phyloP scores from a whole-genome alignment of 1,140 invertebrate genomes.

The Euura lappo region DNA sequence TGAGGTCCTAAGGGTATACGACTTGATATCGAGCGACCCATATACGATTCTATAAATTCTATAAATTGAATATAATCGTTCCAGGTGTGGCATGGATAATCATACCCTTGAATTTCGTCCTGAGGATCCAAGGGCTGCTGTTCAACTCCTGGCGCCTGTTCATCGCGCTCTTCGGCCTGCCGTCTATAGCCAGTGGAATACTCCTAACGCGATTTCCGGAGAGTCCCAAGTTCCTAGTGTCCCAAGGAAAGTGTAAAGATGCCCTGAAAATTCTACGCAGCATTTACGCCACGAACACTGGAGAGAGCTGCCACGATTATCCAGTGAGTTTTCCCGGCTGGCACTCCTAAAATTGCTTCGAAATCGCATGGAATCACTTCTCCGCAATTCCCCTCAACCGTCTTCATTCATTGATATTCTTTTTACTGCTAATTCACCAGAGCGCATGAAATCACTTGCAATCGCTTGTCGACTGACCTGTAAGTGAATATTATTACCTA shows the following conservation, averaged over 20 bases:
- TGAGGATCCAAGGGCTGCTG: constrained; percentile 52
- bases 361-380: no score
- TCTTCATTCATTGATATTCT: no score
- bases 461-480: no score
- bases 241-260: constrained; percentile 66
- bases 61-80: no score
- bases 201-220: constrained; percentile 69
- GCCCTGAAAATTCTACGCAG: constrained; percentile 65
- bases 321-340: constrained; percentile 34
- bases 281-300: constrained; percentile 69
- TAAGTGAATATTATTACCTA: no score
- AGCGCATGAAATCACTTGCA: no score
- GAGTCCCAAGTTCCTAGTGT: constrained; percentile 78
- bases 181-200: constrained; percentile 61
- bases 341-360: background rate
- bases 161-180: constrained; percentile 62
- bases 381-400: no score
- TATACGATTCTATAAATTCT: no score
- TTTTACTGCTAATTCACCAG: no score
- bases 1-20: no score
- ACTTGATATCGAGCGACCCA: no score
- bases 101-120: constrained; percentile 62
- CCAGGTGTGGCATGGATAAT: constrained; percentile 69
- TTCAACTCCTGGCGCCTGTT: constrained; percentile 72
- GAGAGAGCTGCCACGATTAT: constrained; percentile 47